These are phyloP conservation scores for Hirtodrosophila cameraria DNA, from an alignment of 2,888 invertebrate species.

Conservation along the genomic window DNA sequence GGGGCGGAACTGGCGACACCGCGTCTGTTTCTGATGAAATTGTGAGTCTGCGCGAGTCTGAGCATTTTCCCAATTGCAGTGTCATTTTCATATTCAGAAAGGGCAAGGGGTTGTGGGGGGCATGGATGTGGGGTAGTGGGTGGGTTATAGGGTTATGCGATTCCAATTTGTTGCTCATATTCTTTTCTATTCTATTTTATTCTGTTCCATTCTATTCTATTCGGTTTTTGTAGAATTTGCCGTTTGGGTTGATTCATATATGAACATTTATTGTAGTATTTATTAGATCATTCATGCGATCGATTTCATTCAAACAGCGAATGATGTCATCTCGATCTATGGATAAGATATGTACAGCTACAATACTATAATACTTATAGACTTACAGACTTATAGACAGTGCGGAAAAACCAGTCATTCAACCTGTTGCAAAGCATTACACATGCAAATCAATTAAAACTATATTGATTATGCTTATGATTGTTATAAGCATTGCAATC, in stretches of 20 bases:
- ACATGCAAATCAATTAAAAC: no score
- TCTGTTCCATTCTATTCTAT: conserved; percentile 9
- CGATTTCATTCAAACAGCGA: conserved; percentile 61
- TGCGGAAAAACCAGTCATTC: conserved; percentile 15
- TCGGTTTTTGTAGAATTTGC: conserved; percentile 7
- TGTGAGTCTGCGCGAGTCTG: conserved; percentile 5
- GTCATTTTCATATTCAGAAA: no score
- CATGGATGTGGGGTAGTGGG: no score
- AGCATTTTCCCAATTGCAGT: not conserved
- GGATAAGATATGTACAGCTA: conserved; percentile 32
- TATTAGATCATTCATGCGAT: conserved; percentile 77
- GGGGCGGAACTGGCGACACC: conserved; percentile 64
- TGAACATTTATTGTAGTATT: conserved; percentile 59
- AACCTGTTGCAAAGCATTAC: no score
- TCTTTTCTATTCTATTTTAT: not conserved
- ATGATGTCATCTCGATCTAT: conserved; percentile 66
- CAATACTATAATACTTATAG: conserved; percentile 1
- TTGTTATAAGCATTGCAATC: no score
- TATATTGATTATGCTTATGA: no score
- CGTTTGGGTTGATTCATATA: conserved; percentile 62
- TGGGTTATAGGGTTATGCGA: conserved; percentile 1
- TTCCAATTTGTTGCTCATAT: conserved; percentile 7
- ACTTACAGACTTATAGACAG: no score
- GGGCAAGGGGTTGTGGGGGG: not conserved
- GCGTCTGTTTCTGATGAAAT: conserved; percentile 75